Evolutionary conservation across 2,113 vertebrate species (phyloP).

Genomic region (Charina bottae): DNA sequence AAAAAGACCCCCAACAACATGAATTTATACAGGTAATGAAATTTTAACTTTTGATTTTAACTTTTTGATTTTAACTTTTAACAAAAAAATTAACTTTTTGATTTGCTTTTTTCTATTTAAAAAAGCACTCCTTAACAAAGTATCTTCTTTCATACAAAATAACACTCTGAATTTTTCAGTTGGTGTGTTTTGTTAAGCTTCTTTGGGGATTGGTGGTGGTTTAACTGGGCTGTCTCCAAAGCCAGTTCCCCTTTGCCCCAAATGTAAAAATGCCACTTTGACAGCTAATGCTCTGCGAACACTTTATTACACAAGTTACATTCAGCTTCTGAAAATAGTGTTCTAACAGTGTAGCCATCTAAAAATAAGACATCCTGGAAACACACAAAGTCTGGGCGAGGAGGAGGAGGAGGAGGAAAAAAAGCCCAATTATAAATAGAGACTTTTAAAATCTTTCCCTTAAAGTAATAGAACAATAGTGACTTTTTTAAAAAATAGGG

Average conservation of each 20-base stretch:
- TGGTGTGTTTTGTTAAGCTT: conserved; percentile 30
- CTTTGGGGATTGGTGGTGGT: conserved; percentile 28
- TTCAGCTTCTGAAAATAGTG: conserved; percentile 98
- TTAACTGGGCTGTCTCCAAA: conserved; percentile 57
- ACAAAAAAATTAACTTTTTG: conserved; percentile 46
- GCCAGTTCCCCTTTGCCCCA: conserved; percentile 13
- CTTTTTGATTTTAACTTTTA: conserved; percentile 33
- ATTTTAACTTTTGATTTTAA: conserved; percentile 31
- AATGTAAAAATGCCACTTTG: conserved; percentile 64
- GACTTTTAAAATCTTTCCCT: conserved; percentile 75
- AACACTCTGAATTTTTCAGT: conserved; percentile 36
- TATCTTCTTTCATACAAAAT: conserved; percentile 59
- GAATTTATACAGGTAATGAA: conserved; percentile 48
- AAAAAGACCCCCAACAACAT: conserved; percentile 11
- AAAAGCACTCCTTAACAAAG: conserved; percentile 31
- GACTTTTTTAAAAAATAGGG: conserved; percentile 84
- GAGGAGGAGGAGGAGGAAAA: conserved; percentile 78
- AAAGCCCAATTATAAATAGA: conserved; percentile 83
- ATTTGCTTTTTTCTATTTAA: not conserved
- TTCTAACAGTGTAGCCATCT: conserved; percentile 96
- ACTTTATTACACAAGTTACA: conserved; percentile 99
- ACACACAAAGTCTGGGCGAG: conserved; percentile 77
- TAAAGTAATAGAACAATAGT: conserved; percentile 83
- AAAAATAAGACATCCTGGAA: conserved; percentile 91
- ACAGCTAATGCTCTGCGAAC: conserved; percentile 91